Conservation (phyloP, 1,140 invertebrate genomes). For the Eriosoma lanigerum region DNA sequence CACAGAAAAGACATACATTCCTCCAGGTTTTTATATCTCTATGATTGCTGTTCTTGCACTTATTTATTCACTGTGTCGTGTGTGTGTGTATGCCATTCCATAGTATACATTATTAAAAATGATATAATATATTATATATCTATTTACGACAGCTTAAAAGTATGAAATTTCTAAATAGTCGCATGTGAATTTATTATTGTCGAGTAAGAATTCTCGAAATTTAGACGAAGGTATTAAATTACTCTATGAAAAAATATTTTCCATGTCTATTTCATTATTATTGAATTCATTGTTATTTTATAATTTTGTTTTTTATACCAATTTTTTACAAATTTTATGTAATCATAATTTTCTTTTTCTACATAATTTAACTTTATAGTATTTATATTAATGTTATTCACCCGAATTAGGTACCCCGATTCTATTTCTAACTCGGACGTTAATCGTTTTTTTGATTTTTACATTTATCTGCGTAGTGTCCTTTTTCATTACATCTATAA, state of each 20-base stretch:
- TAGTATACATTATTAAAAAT: too few species aligned
- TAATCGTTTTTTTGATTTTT: background rate
- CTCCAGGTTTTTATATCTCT: too few species aligned
- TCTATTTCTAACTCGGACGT: background rate
- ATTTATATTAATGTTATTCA: background rate
- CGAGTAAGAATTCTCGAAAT: background rate
- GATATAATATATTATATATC: too few species aligned
- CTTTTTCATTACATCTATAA: background rate
- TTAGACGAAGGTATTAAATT: background rate
- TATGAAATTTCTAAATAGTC: too few species aligned
- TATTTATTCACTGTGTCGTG: too few species aligned
- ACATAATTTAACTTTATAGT: background rate
- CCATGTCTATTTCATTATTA: background rate
- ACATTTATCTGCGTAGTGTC: background rate
- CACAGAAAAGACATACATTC: too few species aligned
- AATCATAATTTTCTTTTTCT: background rate
- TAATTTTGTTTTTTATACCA: background rate
- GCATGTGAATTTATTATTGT: background rate
- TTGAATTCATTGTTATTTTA: background rate
- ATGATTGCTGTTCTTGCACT: too few species aligned
- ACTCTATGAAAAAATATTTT: background rate
- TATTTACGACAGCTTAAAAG: too few species aligned
- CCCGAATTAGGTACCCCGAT: background rate
- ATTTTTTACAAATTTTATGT: background rate
- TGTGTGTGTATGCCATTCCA: too few species aligned